A percentile compares a stretch with the other conserved stretches of the same genome.
Conservation (phyloP, 2,888 invertebrate genomes). For the Blastobasis adustella region DNA sequence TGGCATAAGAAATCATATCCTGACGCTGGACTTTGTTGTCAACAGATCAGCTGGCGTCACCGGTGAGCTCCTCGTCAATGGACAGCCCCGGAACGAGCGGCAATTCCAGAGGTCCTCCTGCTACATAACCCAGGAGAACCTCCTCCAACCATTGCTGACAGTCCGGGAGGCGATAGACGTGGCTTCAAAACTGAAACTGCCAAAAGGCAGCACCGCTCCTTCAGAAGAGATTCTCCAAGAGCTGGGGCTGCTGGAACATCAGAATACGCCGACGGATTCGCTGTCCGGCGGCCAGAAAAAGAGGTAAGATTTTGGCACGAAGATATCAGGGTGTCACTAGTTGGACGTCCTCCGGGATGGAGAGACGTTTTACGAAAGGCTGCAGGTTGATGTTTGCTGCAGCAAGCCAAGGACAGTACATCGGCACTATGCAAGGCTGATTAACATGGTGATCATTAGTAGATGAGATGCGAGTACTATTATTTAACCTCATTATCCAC, state of each 20-base stretch:
- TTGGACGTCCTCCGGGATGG: too few relatives aligned
- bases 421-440: too few relatives aligned
- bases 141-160: constrained; percentile 82
- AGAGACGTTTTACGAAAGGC: too few relatives aligned
- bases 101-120: constrained; percentile 82
- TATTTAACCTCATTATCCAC: too few relatives aligned
- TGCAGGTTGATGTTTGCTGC: too few relatives aligned
- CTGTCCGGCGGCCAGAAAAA: constrained; percentile 88
- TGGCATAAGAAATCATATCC: too few relatives aligned
- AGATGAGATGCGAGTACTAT: too few relatives aligned
- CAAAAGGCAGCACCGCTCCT: constrained; percentile 57
- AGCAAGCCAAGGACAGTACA: too few relatives aligned
- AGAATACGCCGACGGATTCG: constrained; percentile 76
- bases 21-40: constrained; percentile 2
- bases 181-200: constrained; percentile 84
- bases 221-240: constrained; percentile 75
- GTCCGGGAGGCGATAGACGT: constrained; percentile 86
- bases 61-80: constrained; percentile 81
- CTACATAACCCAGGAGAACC: constrained; percentile 88
- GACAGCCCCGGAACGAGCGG: constrained; percentile 76
- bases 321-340: too few relatives aligned
- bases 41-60: constrained; percentile 77
- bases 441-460: too few relatives aligned
- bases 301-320: constrained; percentile 34
- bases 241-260: constrained; percentile 77